A percentile compares a stretch with the other conserved stretches of the same genome.
phyloP scores from a whole-genome alignment of 2,888 invertebrate genomes.

The Dryococelus australis region DNA sequence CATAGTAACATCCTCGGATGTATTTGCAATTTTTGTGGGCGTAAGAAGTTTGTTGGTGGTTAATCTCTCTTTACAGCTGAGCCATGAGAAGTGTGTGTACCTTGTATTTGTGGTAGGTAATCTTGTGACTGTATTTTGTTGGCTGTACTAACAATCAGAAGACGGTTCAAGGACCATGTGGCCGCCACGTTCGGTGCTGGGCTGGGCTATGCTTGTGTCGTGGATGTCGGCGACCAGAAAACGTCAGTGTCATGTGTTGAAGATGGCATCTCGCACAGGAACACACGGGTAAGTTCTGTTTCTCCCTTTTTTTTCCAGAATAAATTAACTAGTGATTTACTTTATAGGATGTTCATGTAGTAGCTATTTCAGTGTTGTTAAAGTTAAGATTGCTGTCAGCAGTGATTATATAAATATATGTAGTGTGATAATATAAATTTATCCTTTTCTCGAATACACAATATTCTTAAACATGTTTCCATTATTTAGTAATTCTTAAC shows the following conservation, averaged over 20 bases:
- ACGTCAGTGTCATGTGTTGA: slow-evolving; percentile 96
- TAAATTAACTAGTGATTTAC: background rate
- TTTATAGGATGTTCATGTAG: slow-evolving; percentile 46
- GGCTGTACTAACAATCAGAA: background rate
- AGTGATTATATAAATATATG: too few relatives aligned
- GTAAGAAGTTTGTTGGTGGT: too few relatives aligned
- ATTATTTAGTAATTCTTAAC: too few relatives aligned
- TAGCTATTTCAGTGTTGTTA: background rate
- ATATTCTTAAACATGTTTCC: too few relatives aligned
- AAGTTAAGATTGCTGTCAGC: background rate
- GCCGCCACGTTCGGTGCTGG: slow-evolving; percentile 87
- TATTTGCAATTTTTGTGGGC: too few relatives aligned
- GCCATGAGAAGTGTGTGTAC: background rate
- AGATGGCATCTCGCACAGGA: slow-evolving; percentile 92
- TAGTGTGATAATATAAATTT: too few relatives aligned
- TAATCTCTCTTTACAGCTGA: too few relatives aligned
- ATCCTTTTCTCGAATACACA: too few relatives aligned
- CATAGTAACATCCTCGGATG: too few relatives aligned
- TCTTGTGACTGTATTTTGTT: background rate
- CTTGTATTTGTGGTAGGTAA: background rate
- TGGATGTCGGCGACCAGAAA: slow-evolving; percentile 95
- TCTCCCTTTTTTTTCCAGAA: background rate
- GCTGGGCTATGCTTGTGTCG: slow-evolving; percentile 87
- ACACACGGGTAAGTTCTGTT: slow-evolving; percentile 70
- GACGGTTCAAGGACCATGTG: slow-evolving; percentile 73